Conservation (phyloP, 2,113 vertebrate species). For the Procavia capensis region DNA sequence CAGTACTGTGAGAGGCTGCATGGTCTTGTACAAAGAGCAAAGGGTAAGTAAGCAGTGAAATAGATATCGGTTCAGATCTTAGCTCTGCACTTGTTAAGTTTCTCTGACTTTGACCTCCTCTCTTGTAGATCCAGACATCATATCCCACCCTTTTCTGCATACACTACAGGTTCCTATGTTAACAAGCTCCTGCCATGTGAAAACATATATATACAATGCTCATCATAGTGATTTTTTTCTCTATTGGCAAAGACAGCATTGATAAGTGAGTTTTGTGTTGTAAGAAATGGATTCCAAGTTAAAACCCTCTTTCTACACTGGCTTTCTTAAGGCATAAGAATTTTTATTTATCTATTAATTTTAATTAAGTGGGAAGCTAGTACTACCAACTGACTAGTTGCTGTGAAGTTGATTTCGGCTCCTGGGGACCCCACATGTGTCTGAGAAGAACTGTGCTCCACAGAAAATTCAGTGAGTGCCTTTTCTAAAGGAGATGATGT, state of each 20-base stretch:
- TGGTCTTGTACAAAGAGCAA: not conserved
- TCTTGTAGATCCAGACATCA: not conserved
- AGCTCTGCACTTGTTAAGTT: not conserved
- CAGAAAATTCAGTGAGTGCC: not conserved
- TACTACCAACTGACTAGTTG: not conserved
- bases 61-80: not conserved
- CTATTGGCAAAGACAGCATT: not conserved
- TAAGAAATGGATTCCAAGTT: not conserved
- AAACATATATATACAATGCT: not conserved
- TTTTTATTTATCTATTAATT: not conserved
- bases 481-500: not conserved
- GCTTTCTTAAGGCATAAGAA: constrained; percentile 2
- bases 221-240: not conserved
- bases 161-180: not conserved
- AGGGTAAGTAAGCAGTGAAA: not conserved
- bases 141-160: not conserved
- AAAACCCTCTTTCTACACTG: not conserved
- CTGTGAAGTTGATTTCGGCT: not conserved
- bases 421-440: not conserved
- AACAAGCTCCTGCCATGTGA: not conserved
- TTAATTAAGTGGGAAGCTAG: not conserved
- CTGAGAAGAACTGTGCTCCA: not conserved
- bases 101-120: not conserved
- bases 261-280: not conserved
- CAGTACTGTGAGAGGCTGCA: not conserved